Evolutionary conservation across 64 coral and sea anemone genomes (phyloP).

Genomic region (Dendronephthya gigantea): DNA sequence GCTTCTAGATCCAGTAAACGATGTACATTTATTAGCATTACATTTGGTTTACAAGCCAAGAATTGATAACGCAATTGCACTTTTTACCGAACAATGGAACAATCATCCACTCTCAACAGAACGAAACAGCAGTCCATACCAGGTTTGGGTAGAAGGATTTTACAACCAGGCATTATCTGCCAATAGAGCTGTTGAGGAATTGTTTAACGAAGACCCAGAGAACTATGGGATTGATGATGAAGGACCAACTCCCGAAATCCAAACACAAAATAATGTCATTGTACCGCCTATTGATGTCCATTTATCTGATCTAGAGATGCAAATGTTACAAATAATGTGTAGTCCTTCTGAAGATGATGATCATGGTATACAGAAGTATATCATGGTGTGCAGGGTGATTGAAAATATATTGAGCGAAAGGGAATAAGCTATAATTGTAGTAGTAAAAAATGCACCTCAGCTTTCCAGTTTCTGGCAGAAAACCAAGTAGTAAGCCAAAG

Average conservation of each 20-base stretch:
- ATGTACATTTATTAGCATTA: not conserved
- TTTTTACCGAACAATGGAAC: not conserved
- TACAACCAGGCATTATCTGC: not conserved
- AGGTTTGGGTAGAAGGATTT: not conserved
- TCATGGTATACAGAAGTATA: too few relatives aligned
- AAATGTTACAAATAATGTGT: not conserved
- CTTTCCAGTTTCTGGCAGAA: too few relatives aligned
- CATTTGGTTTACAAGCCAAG: not conserved
- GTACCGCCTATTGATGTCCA: not conserved
- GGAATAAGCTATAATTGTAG: too few relatives aligned
- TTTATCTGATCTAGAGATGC: not conserved
- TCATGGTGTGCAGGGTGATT: too few relatives aligned
- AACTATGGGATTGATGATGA: constrained; percentile 12
- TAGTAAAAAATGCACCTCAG: too few relatives aligned
- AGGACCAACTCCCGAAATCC: not conserved
- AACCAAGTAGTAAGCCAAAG: too few relatives aligned
- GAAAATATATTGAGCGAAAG: too few relatives aligned
- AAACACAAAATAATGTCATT: not conserved
- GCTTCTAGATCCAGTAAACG: not conserved
- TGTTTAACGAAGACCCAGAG: not conserved
- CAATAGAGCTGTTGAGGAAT: not conserved
- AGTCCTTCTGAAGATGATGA: not conserved
- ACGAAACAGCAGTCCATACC: not conserved
- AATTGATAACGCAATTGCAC: not conserved
- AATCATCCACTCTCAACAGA: not conserved